A percentile compares a stretch with the other conserved stretches of the same genome.
Conservation (phyloP, 53 echinoderm and acorn worm species). For the Hippasteria phrygiana region DNA sequence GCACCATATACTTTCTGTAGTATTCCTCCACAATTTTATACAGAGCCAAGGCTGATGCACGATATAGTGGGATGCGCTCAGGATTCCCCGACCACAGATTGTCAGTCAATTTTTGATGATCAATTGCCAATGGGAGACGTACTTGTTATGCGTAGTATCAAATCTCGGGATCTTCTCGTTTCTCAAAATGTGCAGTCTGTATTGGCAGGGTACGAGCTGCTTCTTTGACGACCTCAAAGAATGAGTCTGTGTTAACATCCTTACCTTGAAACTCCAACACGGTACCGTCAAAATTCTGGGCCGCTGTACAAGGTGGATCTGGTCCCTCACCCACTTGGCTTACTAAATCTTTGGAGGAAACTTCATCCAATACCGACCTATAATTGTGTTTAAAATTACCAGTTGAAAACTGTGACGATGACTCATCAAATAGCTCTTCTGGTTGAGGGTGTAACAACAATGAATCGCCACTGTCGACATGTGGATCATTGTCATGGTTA, state of each 20-base stretch:
- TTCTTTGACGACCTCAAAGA: not conserved
- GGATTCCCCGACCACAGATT: not conserved
- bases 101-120: not conserved
- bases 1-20: constrained; percentile 13
- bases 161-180: not conserved
- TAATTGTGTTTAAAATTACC: not conserved
- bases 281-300: not conserved
- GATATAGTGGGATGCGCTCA: not conserved
- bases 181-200: not conserved
- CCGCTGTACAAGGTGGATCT: not conserved
- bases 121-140: not conserved
- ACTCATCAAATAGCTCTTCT: too few relatives aligned
- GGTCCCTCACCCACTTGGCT: not conserved
- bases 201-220: not conserved
- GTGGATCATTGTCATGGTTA: too few relatives aligned
- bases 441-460: too few relatives aligned
- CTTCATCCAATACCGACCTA: not conserved
- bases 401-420: not conserved
- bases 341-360: not conserved
- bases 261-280: not conserved
- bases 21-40: not conserved
- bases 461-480: too few relatives aligned
- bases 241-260: not conserved
- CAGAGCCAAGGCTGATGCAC: not conserved
- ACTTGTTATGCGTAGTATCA: not conserved